Base-by-base conservation (phyloP, 2,888 invertebrate species). In the Xanthia icteritia region DNA sequence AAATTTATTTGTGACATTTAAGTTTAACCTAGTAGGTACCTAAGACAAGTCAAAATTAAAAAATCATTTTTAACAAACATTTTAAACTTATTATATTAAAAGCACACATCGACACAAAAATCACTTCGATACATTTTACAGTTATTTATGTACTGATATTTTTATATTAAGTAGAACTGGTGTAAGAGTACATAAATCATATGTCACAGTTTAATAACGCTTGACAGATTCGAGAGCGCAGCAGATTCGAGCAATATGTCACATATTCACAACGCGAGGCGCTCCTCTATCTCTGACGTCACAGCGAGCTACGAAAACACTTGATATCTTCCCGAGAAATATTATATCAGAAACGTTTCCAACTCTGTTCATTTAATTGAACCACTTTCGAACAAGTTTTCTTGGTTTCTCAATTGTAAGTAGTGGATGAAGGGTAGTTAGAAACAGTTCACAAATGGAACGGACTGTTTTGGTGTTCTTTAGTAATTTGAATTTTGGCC, bases 181-280 rank as follows among this genome's bases (percentile, higher is more conserved):
- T 81, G 84, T 86, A 83, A 84, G 89, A 87, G 89, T 91, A 89
- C 90, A 92, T 93, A 93, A 93, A 93, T 93, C 93, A 92, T 82
- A 90, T 88, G 93, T 92, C 92, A 92, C 90, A 92, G 94, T 92
- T 93, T 94, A 94, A 94, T 94, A 93, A 93, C 91, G 93, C 91
- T 90, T 94, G 94, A 94, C 95, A 93, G 93, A 93, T 94, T 93
- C 91, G 94, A 94, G 91, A 92, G 93, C 95, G 92, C 92, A 93
- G 95, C 95, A 95, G 91, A 94, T 93, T 93, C 91, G 81, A 90
- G 94, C 93, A 93, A 94, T 94, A 93, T 93, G 94, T 94, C 93
- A 94, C 91, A 91, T 85, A 89, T 90, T 89, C 90, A 87, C 86
- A 85, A 81, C 86, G 90, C 85, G 86, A 81, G 82, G 83, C 87